Conservation (phyloP, 1,140 invertebrate genomes). For the Panagrolaimus sp. region DNA sequence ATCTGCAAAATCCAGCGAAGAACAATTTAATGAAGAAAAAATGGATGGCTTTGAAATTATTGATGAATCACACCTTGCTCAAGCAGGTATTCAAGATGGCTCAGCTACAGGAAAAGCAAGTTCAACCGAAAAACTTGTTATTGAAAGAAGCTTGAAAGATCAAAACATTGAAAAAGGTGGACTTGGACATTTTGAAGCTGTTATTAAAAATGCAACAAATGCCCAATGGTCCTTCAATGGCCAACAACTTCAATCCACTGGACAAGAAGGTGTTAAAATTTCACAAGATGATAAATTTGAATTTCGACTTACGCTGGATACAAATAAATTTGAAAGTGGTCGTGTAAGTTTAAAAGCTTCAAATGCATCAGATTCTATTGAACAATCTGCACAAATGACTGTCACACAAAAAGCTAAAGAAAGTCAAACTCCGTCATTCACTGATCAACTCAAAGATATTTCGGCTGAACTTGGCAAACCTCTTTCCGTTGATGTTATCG, state of each 20-base stretch:
- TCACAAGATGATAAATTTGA: conserved; percentile 20
- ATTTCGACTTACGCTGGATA: conserved; percentile 20
- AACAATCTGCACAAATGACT: conserved; percentile 3
- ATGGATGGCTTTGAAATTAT: too few relatives aligned
- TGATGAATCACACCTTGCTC: too few relatives aligned
- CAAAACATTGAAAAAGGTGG: conserved; percentile 6
- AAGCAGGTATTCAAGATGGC: too few relatives aligned
- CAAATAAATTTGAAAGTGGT: conserved; percentile 12
- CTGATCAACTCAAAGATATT: conserved; percentile 18
- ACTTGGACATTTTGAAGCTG: conserved; percentile 12
- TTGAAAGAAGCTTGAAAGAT: background rate
- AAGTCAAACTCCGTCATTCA: conserved; percentile 10
- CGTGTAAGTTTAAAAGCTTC: conserved; percentile 5
- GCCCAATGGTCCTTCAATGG: conserved; percentile 52
- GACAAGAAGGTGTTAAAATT: conserved; percentile 14
- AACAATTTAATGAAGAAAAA: too few relatives aligned
- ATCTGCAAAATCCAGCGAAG: too few relatives aligned
- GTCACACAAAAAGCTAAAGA: conserved; percentile 7
- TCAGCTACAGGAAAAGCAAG: too few relatives aligned
- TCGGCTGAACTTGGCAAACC: conserved; percentile 20
- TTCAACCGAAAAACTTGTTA: background rate
- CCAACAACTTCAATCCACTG: conserved; percentile 38
- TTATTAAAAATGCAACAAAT: conserved; percentile 25
- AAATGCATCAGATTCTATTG: conserved; percentile 5
- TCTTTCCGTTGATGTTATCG: conserved; percentile 20